A percentile compares a stretch with the other conserved stretches of the same genome.
Conservation (phyloP, 2,888 invertebrate species). For the Drosophila mimetica region DNA sequence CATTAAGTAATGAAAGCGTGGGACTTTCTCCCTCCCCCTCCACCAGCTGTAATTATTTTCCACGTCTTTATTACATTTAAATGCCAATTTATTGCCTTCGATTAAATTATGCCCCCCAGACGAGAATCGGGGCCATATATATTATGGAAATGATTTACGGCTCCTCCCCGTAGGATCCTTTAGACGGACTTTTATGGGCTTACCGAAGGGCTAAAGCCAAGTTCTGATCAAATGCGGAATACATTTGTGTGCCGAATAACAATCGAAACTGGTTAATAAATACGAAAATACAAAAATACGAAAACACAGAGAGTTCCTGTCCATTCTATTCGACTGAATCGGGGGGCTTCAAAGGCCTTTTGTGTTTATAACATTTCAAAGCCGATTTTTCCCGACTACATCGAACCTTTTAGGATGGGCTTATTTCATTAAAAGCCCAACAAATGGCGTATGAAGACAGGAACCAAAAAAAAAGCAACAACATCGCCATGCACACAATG, state of each 20-base stretch:
- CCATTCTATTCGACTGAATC: constrained; percentile 1
- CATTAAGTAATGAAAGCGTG: constrained; percentile 59
- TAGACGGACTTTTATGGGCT: constrained; percentile 27
- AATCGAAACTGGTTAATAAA: constrained; percentile 10
- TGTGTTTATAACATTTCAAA: constrained; percentile 23
- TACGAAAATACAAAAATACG: background rate
- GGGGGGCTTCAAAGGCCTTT: constrained; percentile 3
- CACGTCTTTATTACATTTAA: constrained; percentile 78
- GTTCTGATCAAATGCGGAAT: constrained; percentile 15
- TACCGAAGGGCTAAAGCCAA: constrained; percentile 20
- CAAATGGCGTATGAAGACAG: constrained; percentile 43
- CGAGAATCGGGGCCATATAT: constrained; percentile 1
- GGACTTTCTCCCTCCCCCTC: constrained; percentile 39
- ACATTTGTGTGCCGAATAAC: background rate
- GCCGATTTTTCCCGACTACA: constrained; percentile 5
- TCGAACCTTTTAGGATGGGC: background rate
- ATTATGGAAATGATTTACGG: constrained; percentile 34
- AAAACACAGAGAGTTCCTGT: background rate
- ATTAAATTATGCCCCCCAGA: constrained; percentile 64
- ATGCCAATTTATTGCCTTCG: constrained; percentile 80
- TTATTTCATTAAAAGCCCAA: constrained; percentile 26
- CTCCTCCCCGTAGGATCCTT: constrained; percentile 5
- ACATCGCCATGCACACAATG: constrained; percentile 38
- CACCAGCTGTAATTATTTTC: constrained; percentile 73
- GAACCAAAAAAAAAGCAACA: constrained; percentile 28